Evolutionary conservation across 92 coral and sea anemone species (phyloP).

Genomic region (Actinostola sp.): DNA sequence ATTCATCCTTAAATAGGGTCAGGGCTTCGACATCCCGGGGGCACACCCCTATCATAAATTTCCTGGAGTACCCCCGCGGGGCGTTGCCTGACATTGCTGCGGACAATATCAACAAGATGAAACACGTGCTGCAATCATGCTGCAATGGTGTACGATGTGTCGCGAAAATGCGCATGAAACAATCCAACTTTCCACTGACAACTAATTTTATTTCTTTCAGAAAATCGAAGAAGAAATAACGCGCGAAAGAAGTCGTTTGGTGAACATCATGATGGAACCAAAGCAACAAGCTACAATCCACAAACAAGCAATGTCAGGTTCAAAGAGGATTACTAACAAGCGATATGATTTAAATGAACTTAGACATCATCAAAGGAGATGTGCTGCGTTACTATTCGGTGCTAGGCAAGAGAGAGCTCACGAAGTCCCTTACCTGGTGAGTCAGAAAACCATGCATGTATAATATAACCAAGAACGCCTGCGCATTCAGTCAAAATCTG

Average conservation of each 20-base stretch:
- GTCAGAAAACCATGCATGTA: not conserved
- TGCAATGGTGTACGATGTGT: too few species aligned
- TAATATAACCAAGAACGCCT: not conserved
- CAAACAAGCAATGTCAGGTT: slow-evolving; percentile 22
- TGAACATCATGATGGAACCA: slow-evolving; percentile 62
- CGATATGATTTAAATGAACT: slow-evolving; percentile 76
- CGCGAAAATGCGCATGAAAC: not conserved
- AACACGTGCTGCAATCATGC: too few species aligned
- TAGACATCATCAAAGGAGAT: slow-evolving; percentile 84
- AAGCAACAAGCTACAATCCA: slow-evolving; percentile 39
- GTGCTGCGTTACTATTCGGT: slow-evolving; percentile 85
- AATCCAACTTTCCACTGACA: too few species aligned
- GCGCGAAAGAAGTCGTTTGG: slow-evolving; percentile 66
- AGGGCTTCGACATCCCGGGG: too few species aligned
- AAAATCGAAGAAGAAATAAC: slow-evolving; percentile 70
- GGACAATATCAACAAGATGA: too few species aligned
- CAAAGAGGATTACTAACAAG: slow-evolving; percentile 18
- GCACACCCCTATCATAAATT: too few species aligned
- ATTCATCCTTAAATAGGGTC: too few species aligned
- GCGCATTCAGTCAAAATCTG: too few species aligned
- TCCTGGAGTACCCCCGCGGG: too few species aligned
- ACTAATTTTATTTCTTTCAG: slow-evolving; percentile 28
- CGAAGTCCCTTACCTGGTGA: slow-evolving; percentile 72
- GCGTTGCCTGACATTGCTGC: too few species aligned
- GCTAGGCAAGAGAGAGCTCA: slow-evolving; percentile 78